Evolutionary conservation across 1,140 invertebrate genomes (phyloP).

Genomic region (Zaprionus ghesquierei): DNA sequence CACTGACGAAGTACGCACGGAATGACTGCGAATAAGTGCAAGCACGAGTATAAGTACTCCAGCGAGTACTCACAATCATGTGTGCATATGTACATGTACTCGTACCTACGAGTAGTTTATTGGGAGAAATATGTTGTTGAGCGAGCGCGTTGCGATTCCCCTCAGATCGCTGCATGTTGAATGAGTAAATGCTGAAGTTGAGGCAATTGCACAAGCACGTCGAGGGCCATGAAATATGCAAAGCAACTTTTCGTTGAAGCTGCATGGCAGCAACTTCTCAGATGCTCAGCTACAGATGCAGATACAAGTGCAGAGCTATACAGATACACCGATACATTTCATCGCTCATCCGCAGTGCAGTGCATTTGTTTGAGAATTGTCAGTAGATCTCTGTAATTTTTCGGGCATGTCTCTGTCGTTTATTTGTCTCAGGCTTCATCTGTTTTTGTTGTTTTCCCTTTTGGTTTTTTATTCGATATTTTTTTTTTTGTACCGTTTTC

Average conservation of each 20-base stretch:
- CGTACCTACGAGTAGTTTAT: neutral
- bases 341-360: slow-evolving; percentile 19
- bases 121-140: slow-evolving; percentile 6
- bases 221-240: slow-evolving; percentile 70
- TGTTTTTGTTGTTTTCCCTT: neutral
- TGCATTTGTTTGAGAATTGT: slow-evolving; percentile 41
- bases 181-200: slow-evolving; percentile 66
- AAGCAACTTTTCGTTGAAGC: slow-evolving; percentile 57
- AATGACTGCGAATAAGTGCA: slow-evolving; percentile 13
- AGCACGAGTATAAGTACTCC: neutral
- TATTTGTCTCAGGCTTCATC: slow-evolving; percentile 8
- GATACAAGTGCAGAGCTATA: neutral
- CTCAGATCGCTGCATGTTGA: slow-evolving; percentile 48
- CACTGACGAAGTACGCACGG: slow-evolving; percentile 67
- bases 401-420: slow-evolving; percentile 16
- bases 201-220: slow-evolving; percentile 53
- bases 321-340: slow-evolving; percentile 35
- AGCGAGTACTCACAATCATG: neutral
- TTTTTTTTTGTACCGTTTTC: too few relatives aligned
- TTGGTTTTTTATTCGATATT: neutral
- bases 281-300: slow-evolving; percentile 37
- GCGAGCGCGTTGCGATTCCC: slow-evolving; percentile 37
- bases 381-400: slow-evolving; percentile 40
- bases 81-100: slow-evolving; percentile 2
- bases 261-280: slow-evolving; percentile 6